Evolutionary conservation across 2,888 invertebrate species (phyloP).

Genomic region (Hemistola chrysoprasaria): DNA sequence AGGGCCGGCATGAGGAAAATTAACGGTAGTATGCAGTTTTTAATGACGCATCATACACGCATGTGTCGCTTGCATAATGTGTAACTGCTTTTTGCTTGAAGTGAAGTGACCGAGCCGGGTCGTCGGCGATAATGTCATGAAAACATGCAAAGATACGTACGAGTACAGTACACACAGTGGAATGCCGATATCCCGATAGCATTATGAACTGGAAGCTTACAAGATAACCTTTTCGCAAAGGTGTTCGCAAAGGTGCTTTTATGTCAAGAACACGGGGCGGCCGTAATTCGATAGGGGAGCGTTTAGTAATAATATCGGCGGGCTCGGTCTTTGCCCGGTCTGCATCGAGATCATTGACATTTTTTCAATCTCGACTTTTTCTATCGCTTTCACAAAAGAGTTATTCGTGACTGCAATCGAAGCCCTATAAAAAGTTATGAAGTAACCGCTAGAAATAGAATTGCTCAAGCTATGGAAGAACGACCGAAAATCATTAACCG

Average conservation of each 20-base stretch:
- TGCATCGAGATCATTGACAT: slow-evolving; percentile 31
- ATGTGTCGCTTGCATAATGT: slow-evolving; percentile 19
- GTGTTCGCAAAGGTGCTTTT: slow-evolving; percentile 45
- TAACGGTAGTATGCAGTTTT: slow-evolving; percentile 60
- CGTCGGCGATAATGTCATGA: slow-evolving; percentile 43
- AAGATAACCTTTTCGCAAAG: slow-evolving; percentile 47
- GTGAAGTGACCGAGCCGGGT: slow-evolving; percentile 54
- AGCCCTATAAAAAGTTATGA: slow-evolving; percentile 51
- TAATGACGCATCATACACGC: slow-evolving; percentile 24
- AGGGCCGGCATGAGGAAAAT: slow-evolving; percentile 77
- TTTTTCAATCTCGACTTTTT: slow-evolving; percentile 28
- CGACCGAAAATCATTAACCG: slow-evolving; percentile 68
- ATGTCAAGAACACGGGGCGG: slow-evolving; percentile 50
- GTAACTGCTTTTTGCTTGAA: slow-evolving; percentile 35
- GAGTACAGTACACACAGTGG: slow-evolving; percentile 21
- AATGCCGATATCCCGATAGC: slow-evolving; percentile 25
- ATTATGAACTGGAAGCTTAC: slow-evolving; percentile 31
- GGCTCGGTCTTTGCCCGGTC: slow-evolving; percentile 19
- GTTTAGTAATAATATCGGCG: slow-evolving; percentile 50
- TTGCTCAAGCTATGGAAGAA: slow-evolving; percentile 52
- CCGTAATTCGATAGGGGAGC: slow-evolving; percentile 51
- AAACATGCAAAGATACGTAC: slow-evolving; percentile 36
- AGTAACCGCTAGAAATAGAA: slow-evolving; percentile 51
- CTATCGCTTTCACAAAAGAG: slow-evolving; percentile 23
- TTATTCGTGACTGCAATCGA: slow-evolving; percentile 28